A percentile compares a stretch with the other conserved stretches of the same genome.
phyloP scores from a whole-genome alignment of 2,797 vertebrate genomes.

The Podarcis lilfordi region DNA sequence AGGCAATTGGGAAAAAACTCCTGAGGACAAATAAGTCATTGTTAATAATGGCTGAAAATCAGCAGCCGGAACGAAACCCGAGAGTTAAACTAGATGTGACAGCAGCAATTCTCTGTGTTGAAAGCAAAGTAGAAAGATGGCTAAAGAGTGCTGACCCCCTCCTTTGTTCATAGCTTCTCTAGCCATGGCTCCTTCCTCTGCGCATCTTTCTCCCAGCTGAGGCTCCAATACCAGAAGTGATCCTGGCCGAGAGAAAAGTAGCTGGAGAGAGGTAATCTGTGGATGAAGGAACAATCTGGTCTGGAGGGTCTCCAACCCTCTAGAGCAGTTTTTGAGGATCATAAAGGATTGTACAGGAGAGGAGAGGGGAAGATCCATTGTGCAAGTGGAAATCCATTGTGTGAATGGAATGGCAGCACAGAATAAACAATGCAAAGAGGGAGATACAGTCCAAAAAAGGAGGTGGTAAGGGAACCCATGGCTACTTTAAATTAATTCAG shows the following conservation, averaged over 20 bases:
- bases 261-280: not conserved
- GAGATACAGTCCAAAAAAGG: no score
- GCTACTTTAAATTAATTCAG: no score
- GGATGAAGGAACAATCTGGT: not conserved
- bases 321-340: no score
- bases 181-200: not conserved
- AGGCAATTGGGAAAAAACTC: conserved; percentile 86
- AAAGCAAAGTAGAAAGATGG: not conserved
- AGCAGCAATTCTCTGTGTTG: not conserved
- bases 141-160: not conserved
- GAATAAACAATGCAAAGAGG: no score
- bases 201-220: not conserved
- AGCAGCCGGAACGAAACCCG: fast-evolving
- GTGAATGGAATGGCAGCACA: no score
- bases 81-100: not conserved
- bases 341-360: no score
- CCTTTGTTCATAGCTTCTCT: not conserved
- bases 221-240: not conserved
- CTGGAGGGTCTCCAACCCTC: no score
- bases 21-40: conserved; percentile 58
- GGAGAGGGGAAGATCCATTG: no score
- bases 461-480: no score
- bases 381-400: no score
- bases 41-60: not conserved
- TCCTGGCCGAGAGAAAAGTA: not conserved